Percentiles rank a stretch among this genome's conserved stretches.
Evolutionary conservation across 2,113 vertebrate genomes (phyloP).

Genomic region (Meles meles): DNA sequence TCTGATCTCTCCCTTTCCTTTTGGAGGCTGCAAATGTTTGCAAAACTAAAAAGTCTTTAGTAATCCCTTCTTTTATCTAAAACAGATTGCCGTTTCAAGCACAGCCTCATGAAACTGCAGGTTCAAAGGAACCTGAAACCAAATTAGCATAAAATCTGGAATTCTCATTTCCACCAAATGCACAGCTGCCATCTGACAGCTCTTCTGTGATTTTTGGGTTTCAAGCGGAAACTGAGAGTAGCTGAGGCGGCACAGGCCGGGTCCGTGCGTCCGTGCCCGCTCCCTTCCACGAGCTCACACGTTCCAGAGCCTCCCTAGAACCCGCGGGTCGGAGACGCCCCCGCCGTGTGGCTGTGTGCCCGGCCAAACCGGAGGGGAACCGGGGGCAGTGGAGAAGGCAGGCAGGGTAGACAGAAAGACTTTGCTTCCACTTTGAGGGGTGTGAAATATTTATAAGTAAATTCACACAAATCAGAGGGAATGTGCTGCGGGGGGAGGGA

Average conservation of each 20-base stretch:
- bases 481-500: neutral
- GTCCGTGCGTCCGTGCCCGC: neutral
- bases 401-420: neutral
- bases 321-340: rapidly evolving
- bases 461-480: neutral
- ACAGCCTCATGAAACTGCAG: slow-evolving; percentile 81
- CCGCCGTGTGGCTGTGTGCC: neutral
- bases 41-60: slow-evolving; percentile 80
- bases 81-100: slow-evolving; percentile 86
- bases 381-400: neutral
- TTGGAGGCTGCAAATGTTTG: slow-evolving; percentile 75
- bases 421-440: neutral
- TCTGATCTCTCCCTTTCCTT: slow-evolving; percentile 68
- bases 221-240: slow-evolving; percentile 81
- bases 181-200: slow-evolving; percentile 82
- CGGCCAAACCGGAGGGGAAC: too few species aligned
- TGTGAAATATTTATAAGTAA: neutral
- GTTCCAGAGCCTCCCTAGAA: neutral
- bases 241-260: slow-evolving; percentile 71
- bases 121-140: slow-evolving; percentile 86
- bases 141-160: slow-evolving; percentile 88
- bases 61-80: slow-evolving; percentile 85
- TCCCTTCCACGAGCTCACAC: neutral
- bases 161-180: slow-evolving; percentile 84
- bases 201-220: slow-evolving; percentile 76